Percentiles rank a stretch among this genome's conserved stretches.
Evolutionary conservation across 2,113 vertebrate genomes (phyloP).

Genomic region (Zosterops hypoxanthus): DNA sequence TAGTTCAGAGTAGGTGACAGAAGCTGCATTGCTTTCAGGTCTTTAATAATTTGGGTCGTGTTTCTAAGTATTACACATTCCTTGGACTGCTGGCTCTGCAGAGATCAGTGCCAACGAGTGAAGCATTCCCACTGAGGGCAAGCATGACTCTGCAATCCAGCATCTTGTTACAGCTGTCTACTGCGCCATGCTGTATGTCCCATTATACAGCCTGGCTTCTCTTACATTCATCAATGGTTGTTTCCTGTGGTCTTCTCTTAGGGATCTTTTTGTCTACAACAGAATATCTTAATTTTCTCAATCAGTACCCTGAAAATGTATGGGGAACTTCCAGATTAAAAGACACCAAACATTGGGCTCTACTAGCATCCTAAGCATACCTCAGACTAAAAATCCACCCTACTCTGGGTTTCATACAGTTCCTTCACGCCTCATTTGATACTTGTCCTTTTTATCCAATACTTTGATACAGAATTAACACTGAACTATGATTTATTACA

Average conservation of each 20-base stretch:
- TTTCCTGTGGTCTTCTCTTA: not conserved
- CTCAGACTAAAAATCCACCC: not conserved
- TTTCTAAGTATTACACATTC: not conserved
- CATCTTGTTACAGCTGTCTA: not conserved
- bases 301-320: not conserved
- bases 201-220: not conserved
- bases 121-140: not conserved
- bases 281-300: not conserved
- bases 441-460: not conserved
- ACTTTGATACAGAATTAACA: not conserved
- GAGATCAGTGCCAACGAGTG: not conserved
- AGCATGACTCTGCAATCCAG: not conserved
- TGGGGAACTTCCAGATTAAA: not conserved
- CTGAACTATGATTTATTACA: not conserved
- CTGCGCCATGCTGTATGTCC: not conserved
- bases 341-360: not conserved
- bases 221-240: not conserved
- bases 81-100: not conserved
- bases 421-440: not conserved
- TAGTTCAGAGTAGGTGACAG: not conserved
- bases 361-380: not conserved
- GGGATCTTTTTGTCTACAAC: not conserved
- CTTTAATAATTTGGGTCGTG: not conserved
- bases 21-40: not conserved
- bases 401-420: not conserved